Conservation (phyloP, 1,140 invertebrate genomes). For the Meloidogyne hapla region DNA sequence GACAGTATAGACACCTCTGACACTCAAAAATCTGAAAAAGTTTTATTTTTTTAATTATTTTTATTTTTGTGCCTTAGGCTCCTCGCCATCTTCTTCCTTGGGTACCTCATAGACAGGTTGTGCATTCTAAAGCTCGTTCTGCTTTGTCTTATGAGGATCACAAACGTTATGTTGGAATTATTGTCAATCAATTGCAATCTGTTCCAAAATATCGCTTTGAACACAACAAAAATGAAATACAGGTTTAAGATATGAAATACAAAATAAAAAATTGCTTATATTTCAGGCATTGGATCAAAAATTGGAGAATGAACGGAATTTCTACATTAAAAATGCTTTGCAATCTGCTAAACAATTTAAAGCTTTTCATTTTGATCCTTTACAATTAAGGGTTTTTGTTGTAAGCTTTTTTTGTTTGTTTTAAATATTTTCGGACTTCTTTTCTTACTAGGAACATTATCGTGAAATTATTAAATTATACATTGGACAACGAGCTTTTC, state of each 20-base stretch:
- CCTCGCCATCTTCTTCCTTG: conserved; percentile 15
- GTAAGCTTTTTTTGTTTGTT: not conserved
- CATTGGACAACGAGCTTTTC: conserved; percentile 1
- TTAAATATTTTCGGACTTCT: not conserved
- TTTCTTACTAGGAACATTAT: not conserved
- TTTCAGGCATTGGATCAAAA: not conserved
- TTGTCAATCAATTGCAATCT: conserved; percentile 10
- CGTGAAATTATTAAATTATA: not conserved
- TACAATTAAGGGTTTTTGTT: not conserved
- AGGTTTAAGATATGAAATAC: not conserved
- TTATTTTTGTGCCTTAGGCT: not conserved
- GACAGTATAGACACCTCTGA: not conserved
- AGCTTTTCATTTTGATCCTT: not conserved
- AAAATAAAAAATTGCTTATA: too few species aligned
- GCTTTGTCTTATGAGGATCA: conserved; percentile 8
- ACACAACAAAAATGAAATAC: conserved; percentile 12
- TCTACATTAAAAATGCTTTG: conserved; percentile 5
- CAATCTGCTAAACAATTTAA: conserved; percentile 8
- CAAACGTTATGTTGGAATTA: conserved; percentile 12
- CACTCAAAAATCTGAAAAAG: not conserved
- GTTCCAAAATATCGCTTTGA: conserved; percentile 1
- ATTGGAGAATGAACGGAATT: not conserved
- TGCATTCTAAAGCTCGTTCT: not conserved
- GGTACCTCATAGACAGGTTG: conserved; percentile 1
- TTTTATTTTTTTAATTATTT: not conserved